A percentile compares a stretch with the other conserved stretches of the same genome.
phyloP scores from a whole-genome alignment of 2,113 vertebrate genomes.

The Lycaon pictus region DNA sequence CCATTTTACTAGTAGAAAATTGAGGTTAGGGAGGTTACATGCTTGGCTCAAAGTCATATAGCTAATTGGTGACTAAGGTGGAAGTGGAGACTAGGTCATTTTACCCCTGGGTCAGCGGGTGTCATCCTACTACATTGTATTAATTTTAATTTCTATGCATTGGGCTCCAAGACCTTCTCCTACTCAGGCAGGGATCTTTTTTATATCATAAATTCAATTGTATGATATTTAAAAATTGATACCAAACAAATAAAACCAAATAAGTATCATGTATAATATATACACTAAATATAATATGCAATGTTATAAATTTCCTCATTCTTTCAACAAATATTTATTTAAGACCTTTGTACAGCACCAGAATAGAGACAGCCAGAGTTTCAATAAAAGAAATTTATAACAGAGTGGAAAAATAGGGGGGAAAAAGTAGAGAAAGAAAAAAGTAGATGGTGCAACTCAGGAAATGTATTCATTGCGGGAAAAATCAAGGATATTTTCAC shows the following conservation, averaged over 20 bases:
- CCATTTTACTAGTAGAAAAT: not conserved
- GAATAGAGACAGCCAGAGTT: not conserved
- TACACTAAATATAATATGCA: not conserved
- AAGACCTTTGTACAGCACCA: not conserved
- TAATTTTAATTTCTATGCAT: constrained; percentile 55
- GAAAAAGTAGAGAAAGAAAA: not conserved
- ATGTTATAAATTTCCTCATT: constrained; percentile 10
- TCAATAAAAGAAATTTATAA: constrained; percentile 9
- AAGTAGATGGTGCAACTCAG: not conserved
- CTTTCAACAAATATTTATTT: constrained; percentile 57
- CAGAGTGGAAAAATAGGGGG: not conserved
- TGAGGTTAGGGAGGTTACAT: not conserved
- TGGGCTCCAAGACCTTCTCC: not conserved
- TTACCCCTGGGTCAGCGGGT: not conserved
- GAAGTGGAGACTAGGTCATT: not conserved
- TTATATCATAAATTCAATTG: constrained; percentile 57
- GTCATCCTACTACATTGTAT: not conserved
- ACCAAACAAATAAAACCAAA: constrained; percentile 39
- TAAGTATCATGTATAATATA: constrained; percentile 22
- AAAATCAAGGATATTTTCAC: not conserved
- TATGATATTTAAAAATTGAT: constrained; percentile 62
- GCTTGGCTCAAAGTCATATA: not conserved
- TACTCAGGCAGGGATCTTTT: not conserved
- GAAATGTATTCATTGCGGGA: not conserved
- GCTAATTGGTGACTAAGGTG: constrained; percentile 34